Percentiles rank a stretch among this genome's conserved stretches.
Evolutionary conservation across 2,113 vertebrate genomes (phyloP).

Genomic region (Sula dactylatra): DNA sequence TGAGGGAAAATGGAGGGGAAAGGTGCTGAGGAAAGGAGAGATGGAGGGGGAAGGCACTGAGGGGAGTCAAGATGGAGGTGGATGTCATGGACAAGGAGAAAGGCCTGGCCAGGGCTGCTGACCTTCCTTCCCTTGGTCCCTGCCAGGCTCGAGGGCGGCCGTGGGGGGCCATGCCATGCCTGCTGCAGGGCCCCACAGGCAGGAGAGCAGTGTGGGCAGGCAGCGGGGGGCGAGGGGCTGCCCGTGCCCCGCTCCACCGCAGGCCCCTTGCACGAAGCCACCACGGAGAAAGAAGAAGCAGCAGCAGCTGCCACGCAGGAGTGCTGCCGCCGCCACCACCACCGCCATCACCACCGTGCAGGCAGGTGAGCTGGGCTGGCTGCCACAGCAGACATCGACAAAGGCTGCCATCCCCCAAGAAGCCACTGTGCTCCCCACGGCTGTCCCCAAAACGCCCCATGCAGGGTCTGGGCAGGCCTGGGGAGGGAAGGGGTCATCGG

Average conservation of each 20-base stretch:
- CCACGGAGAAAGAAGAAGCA: not conserved
- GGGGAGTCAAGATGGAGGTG: not conserved
- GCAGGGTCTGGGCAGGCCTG: not conserved
- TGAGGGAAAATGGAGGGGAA: not conserved
- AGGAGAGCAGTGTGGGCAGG: rapidly evolving
- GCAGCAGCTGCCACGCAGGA: not conserved
- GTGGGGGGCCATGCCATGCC: not conserved
- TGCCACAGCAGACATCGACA: rapidly evolving
- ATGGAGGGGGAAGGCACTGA: not conserved
- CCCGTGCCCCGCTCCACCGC: rapidly evolving
- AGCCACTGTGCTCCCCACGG: rapidly evolving
- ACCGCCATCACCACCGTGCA: rapidly evolving
- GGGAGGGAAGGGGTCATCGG: not conserved
- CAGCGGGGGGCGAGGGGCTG: not conserved
- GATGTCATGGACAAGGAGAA: too few species aligned
- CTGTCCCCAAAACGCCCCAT: not conserved
- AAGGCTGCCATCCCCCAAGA: rapidly evolving
- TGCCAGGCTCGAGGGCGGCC: not conserved
- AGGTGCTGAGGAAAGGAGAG: not conserved
- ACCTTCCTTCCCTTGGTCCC: not conserved
- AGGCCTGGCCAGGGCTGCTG: not conserved
- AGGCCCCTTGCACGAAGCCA: not conserved
- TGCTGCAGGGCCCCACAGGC: rapidly evolving
- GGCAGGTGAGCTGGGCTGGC: not conserved
- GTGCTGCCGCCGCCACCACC: not conserved